Base-by-base conservation (phyloP, 2,113 vertebrate species). In the Pachyramphus minor region DNA sequence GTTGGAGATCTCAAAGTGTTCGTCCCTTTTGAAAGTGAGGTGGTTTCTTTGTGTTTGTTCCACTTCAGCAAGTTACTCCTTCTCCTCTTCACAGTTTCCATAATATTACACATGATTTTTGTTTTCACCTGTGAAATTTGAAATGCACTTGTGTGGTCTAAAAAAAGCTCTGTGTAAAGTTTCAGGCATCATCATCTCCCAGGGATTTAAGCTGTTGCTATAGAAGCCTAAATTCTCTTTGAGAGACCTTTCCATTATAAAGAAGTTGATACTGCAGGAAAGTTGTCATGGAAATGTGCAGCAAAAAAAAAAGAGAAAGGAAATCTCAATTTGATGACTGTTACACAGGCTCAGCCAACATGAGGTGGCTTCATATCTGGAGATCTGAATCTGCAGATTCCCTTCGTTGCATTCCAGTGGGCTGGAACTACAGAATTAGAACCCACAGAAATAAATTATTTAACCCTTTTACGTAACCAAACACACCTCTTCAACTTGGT, bases 241-340 rank as follows among this genome's bases (percentile, higher is more conserved):
- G 64, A 92, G 79, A 95, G 83, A 94, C 79, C 96, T 97, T 93
- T 94, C 85, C 90, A 75, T 12, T 42, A 49, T 33, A 64, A 89
- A 92, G 93, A 80, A 81, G 86, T 87, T 74, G 90, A 76, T 93
- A 33, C 79, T 49, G 87, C 79, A 55, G 75, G 81, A 49, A 96
- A 96, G 96, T 96, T 96, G 96, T 96, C 96, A 94, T 96, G 96
- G 96, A 96, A 96, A 96, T 95, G 53, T 23, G 60, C 92, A 94
- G 90, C 83, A 84, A 75, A 94, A 47, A 75, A 94, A 47, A 24
- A 94, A 64, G 87, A 89, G 72, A 88, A 88, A 68, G 76, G 83
- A 93, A 69, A 58, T 68, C 31, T 87, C 90, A 44, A 2, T 75
- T 80, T 92, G 85, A 44, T 96, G 90, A 94, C 59, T 89, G 15